These are phyloP conservation scores for Paradoxurus hermaphroditus DNA, from an alignment of 2,113 vertebrate species.

Conservation along the genomic window DNA sequence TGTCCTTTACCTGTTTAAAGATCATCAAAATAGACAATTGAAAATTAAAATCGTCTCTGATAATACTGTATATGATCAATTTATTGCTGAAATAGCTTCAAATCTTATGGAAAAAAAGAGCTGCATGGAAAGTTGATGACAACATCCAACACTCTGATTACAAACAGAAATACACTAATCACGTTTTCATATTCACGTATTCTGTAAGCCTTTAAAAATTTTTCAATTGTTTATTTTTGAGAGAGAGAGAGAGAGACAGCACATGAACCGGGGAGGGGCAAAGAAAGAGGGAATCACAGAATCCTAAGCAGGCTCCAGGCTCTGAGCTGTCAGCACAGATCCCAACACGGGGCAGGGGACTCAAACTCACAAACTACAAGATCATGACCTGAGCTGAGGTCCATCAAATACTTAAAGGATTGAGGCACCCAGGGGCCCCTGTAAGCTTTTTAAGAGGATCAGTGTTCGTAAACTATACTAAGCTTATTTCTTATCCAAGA, in stretches of 20 bases:
- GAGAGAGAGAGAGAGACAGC: no score
- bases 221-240: no score
- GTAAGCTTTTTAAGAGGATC: not conserved
- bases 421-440: no score
- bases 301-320: no score
- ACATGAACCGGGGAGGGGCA: no score
- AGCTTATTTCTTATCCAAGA: not conserved
- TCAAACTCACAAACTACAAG: no score
- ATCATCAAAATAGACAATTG: not conserved
- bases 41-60: not conserved
- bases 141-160: not conserved
- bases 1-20: not conserved
- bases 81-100: not conserved
- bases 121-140: not conserved
- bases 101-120: not conserved
- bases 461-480: not conserved
- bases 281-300: no score
- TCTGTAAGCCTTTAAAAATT: not conserved
- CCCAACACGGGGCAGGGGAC: no score
- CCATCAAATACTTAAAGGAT: no score
- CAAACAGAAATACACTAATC: not conserved
- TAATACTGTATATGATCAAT: not conserved
- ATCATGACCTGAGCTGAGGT: no score
- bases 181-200: not conserved
- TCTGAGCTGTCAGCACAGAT: no score